A percentile compares a stretch with the other conserved stretches of the same genome.
Evolutionary conservation across 2,888 invertebrate species (phyloP).

Genomic region (Cephonodes hylas): DNA sequence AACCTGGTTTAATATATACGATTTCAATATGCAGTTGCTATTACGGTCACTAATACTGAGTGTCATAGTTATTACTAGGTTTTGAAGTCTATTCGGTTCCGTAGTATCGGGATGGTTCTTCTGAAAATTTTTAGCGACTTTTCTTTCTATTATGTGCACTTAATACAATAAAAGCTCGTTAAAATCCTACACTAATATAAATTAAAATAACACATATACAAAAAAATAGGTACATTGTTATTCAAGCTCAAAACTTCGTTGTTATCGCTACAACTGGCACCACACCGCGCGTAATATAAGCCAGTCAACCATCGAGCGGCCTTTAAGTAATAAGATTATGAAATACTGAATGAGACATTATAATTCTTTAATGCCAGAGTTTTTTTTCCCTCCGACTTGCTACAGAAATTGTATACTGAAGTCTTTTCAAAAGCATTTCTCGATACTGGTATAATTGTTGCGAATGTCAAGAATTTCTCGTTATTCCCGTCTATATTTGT

Average conservation of each 20-base stretch:
- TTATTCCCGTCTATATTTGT: background rate
- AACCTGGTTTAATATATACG: too few species aligned
- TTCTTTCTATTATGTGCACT: too few species aligned
- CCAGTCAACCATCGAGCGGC: constrained; percentile 27
- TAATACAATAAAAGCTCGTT: too few species aligned
- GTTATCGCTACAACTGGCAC: background rate
- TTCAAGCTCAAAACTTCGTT: background rate
- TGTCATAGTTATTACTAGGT: too few species aligned
- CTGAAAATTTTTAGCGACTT: too few species aligned
- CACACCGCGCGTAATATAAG: constrained; percentile 21
- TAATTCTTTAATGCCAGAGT: constrained; percentile 19
- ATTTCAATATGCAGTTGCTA: too few species aligned
- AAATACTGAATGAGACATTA: constrained; percentile 30
- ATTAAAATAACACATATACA: too few species aligned
- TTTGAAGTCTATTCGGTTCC: too few species aligned
- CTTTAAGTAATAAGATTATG: constrained; percentile 35
- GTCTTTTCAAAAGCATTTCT: background rate
- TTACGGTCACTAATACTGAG: too few species aligned
- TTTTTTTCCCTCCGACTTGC: background rate
- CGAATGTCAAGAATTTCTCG: background rate
- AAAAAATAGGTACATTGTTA: too few species aligned
- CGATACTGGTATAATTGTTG: background rate
- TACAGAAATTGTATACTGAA: background rate
- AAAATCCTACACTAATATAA: too few species aligned
- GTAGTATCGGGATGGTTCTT: too few species aligned